Evolutionary conservation across 2,888 invertebrate species (phyloP).

Genomic region (Clunio marinus): DNA sequence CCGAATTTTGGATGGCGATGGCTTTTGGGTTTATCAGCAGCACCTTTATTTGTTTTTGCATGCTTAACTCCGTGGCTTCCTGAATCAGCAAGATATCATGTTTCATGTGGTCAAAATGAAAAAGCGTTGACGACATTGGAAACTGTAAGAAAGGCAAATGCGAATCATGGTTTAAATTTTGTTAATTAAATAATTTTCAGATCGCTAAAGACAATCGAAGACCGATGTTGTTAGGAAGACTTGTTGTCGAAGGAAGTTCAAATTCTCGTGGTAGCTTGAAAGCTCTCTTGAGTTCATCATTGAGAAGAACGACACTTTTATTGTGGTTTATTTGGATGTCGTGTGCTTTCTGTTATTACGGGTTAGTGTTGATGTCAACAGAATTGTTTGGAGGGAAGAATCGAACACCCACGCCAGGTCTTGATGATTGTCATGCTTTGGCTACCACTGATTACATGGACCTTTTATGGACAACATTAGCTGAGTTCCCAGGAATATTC

Average conservation of each 20-base stretch:
- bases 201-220: conserved; percentile 85
- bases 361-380: conserved; percentile 90
- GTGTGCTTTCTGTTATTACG: conserved; percentile 93
- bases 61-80: conserved; percentile 88
- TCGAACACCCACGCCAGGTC: conserved; percentile 44
- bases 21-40: conserved; percentile 84
- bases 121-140: conserved; percentile 79
- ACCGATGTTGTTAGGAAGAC: conserved; percentile 77
- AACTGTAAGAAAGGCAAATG: conserved; percentile 53
- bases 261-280: conserved; percentile 56
- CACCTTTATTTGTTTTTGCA: conserved; percentile 81
- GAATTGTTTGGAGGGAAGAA: conserved; percentile 62
- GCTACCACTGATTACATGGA: conserved; percentile 88
- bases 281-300: conserved; percentile 72
- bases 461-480: conserved; percentile 86
- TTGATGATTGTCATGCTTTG: conserved; percentile 62
- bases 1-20: conserved; percentile 88
- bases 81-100: conserved; percentile 85
- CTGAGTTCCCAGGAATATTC: conserved; percentile 85
- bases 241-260: conserved; percentile 73
- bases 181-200: conserved; percentile 45
- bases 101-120: conserved; percentile 80
- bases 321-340: conserved; percentile 95
- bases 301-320: conserved; percentile 76
- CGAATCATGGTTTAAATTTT: neutral